phyloP scores from a whole-genome alignment of 2,888 invertebrate species.

The Rhagonycha lutea region DNA sequence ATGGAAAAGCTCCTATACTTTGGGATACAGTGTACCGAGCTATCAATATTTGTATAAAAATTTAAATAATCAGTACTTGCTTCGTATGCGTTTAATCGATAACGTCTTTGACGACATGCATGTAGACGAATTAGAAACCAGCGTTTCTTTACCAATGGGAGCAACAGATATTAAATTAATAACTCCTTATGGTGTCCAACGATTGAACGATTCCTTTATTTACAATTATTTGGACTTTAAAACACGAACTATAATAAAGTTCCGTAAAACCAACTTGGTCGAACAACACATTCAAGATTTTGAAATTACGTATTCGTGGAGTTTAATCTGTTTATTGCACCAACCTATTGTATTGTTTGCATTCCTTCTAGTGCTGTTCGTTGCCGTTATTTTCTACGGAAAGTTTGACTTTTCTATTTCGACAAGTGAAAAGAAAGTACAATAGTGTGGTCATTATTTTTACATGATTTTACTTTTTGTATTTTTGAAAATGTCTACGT shows the following conservation, averaged over 20 bases:
- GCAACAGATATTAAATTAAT: conserved; percentile 78
- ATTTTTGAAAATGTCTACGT: neutral
- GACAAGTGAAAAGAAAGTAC: conserved; percentile 7
- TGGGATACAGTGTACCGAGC: conserved; percentile 93
- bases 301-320: conserved; percentile 86
- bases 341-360: conserved; percentile 90
- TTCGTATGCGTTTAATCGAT: conserved; percentile 94
- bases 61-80: conserved; percentile 68
- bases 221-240: conserved; percentile 94
- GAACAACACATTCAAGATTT: conserved; percentile 97
- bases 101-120: conserved; percentile 97
- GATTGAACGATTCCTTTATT: conserved; percentile 75
- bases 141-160: conserved; percentile 93
- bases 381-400: conserved; percentile 90
- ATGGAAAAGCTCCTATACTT: conserved; percentile 96
- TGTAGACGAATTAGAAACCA: conserved; percentile 85
- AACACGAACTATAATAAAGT: conserved; percentile 86
- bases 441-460: neutral
- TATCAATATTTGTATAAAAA: conserved; percentile 90
- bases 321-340: conserved; percentile 82
- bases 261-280: conserved; percentile 84
- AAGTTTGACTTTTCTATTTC: conserved; percentile 92
- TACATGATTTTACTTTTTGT: neutral
- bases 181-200: conserved; percentile 79
- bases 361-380: conserved; percentile 87